Evolutionary conservation across 2,888 invertebrate genomes (phyloP).

Genomic region (Calephelis perditalis): DNA sequence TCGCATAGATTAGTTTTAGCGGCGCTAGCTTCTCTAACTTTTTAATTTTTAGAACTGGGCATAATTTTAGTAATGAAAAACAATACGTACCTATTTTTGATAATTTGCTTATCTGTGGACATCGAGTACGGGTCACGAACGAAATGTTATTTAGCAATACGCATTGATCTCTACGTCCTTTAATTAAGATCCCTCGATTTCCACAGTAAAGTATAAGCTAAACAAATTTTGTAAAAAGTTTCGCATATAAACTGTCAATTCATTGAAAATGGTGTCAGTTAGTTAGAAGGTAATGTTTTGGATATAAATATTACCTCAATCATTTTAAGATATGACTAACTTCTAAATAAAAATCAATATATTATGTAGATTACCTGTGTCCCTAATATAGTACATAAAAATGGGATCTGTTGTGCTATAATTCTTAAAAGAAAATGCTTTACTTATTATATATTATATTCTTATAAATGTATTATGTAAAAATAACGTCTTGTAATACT

Average conservation of each 20-base stretch:
- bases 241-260: conserved; percentile 66
- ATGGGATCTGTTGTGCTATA: conserved; percentile 71
- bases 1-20: conserved; percentile 78
- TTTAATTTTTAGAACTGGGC: conserved; percentile 61
- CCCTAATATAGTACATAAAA: conserved; percentile 48
- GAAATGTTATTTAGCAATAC: conserved; percentile 13
- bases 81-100: conserved; percentile 57
- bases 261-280: conserved; percentile 69
- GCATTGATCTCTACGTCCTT: conserved; percentile 14
- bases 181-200: conserved; percentile 30
- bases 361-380: conserved; percentile 61
- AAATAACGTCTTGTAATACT: conserved; percentile 65
- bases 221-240: conserved; percentile 43
- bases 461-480: conserved; percentile 77
- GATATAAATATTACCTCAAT: conserved; percentile 47
- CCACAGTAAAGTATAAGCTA: conserved; percentile 52
- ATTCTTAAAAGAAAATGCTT: conserved; percentile 71
- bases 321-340: conserved; percentile 52
- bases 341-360: conserved; percentile 51
- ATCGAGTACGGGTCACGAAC: conserved; percentile 28
- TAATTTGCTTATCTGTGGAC: conserved; percentile 56
- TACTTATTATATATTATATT: conserved; percentile 71
- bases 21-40: conserved; percentile 75
- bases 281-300: conserved; percentile 52
- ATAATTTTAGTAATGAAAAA: conserved; percentile 46